Percentiles rank a stretch among this genome's conserved stretches.
Conservation (phyloP, 2,888 invertebrate genomes). For the Stenchaetothrips biformis region DNA sequence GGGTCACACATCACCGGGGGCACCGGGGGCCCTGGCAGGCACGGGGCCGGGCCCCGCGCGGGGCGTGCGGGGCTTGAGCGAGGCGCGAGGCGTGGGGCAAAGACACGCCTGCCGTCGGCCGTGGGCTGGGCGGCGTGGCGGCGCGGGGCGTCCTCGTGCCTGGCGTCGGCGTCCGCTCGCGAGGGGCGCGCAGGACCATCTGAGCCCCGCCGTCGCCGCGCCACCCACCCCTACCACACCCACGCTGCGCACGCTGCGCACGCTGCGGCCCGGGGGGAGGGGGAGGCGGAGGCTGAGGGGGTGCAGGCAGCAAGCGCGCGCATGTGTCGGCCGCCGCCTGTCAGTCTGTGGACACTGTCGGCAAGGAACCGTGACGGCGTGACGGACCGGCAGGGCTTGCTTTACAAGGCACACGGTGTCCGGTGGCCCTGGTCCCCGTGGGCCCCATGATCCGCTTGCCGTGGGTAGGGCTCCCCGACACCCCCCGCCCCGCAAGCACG, state of each 20-base stretch:
- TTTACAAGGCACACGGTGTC: neutral
- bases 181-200: conserved; percentile 17
- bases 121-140: neutral
- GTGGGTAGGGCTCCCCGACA: no score
- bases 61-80: neutral
- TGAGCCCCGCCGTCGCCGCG: neutral
- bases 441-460: neutral
- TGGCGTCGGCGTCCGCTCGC: conserved; percentile 1
- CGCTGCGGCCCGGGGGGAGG: neutral
- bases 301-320: neutral
- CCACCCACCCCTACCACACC: neutral
- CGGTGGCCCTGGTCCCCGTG: neutral
- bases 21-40: neutral
- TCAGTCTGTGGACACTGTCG: neutral
- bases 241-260: no score
- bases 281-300: neutral
- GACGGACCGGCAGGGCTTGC: neutral
- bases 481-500: no score
- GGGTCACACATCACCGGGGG: conserved; percentile 13
- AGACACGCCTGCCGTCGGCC: neutral
- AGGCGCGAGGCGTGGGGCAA: no score
- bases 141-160: neutral
- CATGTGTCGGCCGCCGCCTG: conserved; percentile 8
- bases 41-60: neutral
- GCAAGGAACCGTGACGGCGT: neutral